phyloP scores from a whole-genome alignment of 2,797 vertebrate species.

The Thunnus albacares region DNA sequence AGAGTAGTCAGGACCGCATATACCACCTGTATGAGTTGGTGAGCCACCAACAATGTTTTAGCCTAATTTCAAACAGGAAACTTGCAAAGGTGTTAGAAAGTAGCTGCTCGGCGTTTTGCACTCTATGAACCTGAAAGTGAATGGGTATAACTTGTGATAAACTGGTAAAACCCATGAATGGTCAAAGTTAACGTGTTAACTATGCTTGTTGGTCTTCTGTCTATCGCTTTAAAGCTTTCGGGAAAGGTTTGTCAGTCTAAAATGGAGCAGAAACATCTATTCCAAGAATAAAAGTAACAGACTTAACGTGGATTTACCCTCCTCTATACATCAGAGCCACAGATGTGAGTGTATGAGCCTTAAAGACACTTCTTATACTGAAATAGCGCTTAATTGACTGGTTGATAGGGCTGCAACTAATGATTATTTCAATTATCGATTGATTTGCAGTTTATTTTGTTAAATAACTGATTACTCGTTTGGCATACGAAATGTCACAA shows the following conservation, averaged over 20 bases:
- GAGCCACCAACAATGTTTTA: neutral
- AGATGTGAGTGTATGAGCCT: neutral
- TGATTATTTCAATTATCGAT: too few relatives aligned
- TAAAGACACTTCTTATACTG: neutral
- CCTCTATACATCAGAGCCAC: neutral
- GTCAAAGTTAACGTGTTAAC: neutral
- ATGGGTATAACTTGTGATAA: neutral
- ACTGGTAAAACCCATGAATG: neutral
- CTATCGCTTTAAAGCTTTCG: neutral
- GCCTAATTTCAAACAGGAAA: constrained; percentile 6
- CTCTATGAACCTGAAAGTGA: neutral
- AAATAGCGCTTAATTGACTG: neutral
- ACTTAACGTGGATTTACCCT: neutral
- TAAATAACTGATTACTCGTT: too few relatives aligned
- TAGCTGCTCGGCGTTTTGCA: neutral
- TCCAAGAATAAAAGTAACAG: neutral
- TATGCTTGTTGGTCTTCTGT: neutral
- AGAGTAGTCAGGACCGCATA: neutral
- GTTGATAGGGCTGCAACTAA: too few relatives aligned
- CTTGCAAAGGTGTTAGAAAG: neutral
- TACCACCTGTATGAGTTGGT: neutral
- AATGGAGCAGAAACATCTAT: neutral
- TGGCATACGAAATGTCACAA: too few relatives aligned
- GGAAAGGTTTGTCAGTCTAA: neutral
- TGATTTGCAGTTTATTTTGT: too few relatives aligned